Evolutionary conservation across 2,113 vertebrate species (phyloP).

Genomic region (Peromyscus maniculatus): DNA sequence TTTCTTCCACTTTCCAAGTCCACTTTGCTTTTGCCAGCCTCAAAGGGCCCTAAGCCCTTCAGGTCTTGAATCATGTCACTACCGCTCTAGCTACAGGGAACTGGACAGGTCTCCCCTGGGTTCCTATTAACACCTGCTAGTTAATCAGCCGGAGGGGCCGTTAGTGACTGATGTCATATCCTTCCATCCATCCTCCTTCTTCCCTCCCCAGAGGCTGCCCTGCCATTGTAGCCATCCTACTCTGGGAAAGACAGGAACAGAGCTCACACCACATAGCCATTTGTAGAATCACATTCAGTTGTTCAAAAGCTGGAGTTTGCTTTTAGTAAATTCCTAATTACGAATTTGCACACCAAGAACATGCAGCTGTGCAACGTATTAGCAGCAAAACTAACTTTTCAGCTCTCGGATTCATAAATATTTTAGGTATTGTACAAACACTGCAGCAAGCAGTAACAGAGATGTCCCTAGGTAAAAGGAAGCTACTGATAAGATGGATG

Average conservation of each 20-base stretch:
- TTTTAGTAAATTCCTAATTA: constrained; percentile 78
- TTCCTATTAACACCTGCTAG: constrained; percentile 84
- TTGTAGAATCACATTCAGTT: constrained; percentile 48
- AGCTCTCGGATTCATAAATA: constrained; percentile 85
- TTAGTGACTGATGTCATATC: constrained; percentile 76
- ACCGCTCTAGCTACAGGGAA: constrained; percentile 73
- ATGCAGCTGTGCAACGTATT: constrained; percentile 81
- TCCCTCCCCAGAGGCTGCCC: constrained; percentile 57
- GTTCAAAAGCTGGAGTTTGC: constrained; percentile 73
- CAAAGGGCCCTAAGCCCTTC: constrained; percentile 67
- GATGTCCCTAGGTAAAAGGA: constrained; percentile 76
- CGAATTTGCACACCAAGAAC: constrained; percentile 72
- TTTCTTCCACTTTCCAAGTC: constrained; percentile 66
- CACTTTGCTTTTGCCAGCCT: constrained; percentile 42
- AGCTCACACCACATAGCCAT: background rate
- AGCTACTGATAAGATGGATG: constrained; percentile 72
- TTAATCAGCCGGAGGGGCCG: constrained; percentile 83
- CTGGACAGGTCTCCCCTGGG: constrained; percentile 77
- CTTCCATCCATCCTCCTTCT: constrained; percentile 14
- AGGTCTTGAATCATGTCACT: constrained; percentile 81
- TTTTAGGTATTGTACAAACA: constrained; percentile 83
- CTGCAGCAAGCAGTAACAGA: constrained; percentile 78
- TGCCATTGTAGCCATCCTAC: background rate
- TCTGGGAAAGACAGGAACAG: constrained; percentile 4
- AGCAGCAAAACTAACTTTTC: constrained; percentile 78